phyloP scores from a whole-genome alignment of 2,113 vertebrate genomes.

The Syrrhaptes paradoxus region DNA sequence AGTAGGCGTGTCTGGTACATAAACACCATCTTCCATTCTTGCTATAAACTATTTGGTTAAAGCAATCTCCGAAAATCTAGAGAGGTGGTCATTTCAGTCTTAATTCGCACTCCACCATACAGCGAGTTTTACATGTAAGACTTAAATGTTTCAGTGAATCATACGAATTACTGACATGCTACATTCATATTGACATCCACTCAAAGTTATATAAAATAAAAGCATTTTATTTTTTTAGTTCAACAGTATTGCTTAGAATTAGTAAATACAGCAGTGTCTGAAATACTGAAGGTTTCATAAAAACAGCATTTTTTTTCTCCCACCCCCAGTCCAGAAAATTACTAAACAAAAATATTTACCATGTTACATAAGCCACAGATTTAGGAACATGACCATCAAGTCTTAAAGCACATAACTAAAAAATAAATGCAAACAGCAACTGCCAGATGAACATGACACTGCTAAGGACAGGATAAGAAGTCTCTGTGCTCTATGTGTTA shows the following conservation, averaged over 20 bases:
- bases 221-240: slow-evolving; percentile 3
- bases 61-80: background rate
- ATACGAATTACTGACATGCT: background rate
- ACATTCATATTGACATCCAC: background rate
- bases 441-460: background rate
- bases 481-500: background rate
- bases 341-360: background rate
- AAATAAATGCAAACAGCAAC: background rate
- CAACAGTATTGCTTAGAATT: slow-evolving; percentile 52
- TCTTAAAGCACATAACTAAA: background rate
- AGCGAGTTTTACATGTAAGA: background rate
- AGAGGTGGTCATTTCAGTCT: background rate
- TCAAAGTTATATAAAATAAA: slow-evolving; percentile 46
- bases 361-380: background rate
- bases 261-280: slow-evolving; percentile 55
- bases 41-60: background rate
- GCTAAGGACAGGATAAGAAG: background rate
- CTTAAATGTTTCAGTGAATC: background rate
- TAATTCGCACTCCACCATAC: background rate
- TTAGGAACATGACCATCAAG: background rate
- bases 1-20: background rate
- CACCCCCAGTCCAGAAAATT: slow-evolving; percentile 15
- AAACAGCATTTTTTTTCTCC: slow-evolving; percentile 34
- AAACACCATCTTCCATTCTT: background rate
- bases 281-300: slow-evolving; percentile 59